These are phyloP conservation scores for Argyra leucocephala DNA, from an alignment of 2,888 invertebrate species.

Conservation along the genomic window DNA sequence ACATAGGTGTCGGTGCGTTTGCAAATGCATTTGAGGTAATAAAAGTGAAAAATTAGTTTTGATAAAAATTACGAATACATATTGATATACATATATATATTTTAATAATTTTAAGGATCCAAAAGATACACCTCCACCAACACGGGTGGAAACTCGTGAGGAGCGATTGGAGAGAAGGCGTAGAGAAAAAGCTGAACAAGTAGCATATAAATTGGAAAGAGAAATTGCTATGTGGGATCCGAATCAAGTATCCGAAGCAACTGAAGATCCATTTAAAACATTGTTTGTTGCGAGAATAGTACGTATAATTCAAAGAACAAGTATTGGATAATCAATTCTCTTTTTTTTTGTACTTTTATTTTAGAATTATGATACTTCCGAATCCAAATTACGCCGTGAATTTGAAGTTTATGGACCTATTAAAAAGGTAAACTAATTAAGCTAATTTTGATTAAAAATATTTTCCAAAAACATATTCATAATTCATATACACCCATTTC, in stretches of 20 bases:
- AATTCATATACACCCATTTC: too few species aligned
- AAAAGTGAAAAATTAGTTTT: too few species aligned
- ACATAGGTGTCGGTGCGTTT: conserved; percentile 77
- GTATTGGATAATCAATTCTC: conserved; percentile 4
- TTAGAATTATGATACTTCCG: conserved; percentile 97
- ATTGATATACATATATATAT: not conserved
- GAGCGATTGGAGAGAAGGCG: conserved; percentile 82
- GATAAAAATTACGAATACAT: not conserved
- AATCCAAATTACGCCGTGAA: conserved; percentile 91
- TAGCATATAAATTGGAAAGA: conserved; percentile 95
- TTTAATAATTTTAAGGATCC: conserved; percentile 63
- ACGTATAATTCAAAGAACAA: conserved; percentile 43
- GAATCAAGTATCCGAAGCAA: conserved; percentile 62
- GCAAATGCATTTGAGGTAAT: conserved; percentile 82
- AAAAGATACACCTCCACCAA: conserved; percentile 92
- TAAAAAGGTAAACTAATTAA: conserved; percentile 85
- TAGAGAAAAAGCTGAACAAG: conserved; percentile 90
- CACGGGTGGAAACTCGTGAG: conserved; percentile 87
- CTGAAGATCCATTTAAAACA: conserved; percentile 92
- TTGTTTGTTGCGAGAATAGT: conserved; percentile 93
- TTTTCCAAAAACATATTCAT: too few species aligned
- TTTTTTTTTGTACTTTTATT: conserved; percentile 19
- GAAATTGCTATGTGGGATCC: conserved; percentile 98
- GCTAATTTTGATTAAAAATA: too few species aligned
- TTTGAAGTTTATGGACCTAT: conserved; percentile 97